Percentiles rank a stretch among this genome's conserved stretches.
phyloP scores from a whole-genome alignment of 2,888 invertebrate genomes.

The Neuroscelio doddi region DNA sequence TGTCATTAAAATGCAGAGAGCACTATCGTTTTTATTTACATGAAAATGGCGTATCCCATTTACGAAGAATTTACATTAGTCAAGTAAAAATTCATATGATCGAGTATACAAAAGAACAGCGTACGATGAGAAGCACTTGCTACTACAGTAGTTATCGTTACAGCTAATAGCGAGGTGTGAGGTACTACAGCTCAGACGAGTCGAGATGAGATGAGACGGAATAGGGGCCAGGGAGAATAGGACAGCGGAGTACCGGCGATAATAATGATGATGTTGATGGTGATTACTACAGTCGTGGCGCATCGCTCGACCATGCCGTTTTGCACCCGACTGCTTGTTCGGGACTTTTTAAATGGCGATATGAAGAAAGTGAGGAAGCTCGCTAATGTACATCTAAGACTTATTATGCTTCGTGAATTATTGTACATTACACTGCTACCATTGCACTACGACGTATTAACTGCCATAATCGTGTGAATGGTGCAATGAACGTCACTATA shows the following conservation, averaged over 20 bases:
- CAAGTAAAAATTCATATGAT: slow-evolving; percentile 31
- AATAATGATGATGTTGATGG: slow-evolving; percentile 69
- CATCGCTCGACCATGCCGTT: slow-evolving; percentile 53
- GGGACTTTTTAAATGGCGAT: slow-evolving; percentile 48
- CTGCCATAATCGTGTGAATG: slow-evolving; percentile 32
- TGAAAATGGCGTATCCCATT: slow-evolving; percentile 16
- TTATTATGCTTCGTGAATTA: slow-evolving; percentile 52
- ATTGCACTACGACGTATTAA: slow-evolving; percentile 34
- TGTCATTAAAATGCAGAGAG: neutral
- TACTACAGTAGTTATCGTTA: slow-evolving; percentile 60
- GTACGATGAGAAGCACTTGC: slow-evolving; percentile 55
- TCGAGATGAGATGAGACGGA: slow-evolving; percentile 52
- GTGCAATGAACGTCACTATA: slow-evolving; percentile 21
- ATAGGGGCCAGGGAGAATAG: slow-evolving; percentile 48
- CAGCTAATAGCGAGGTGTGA: slow-evolving; percentile 57
- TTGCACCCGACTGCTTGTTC: slow-evolving; percentile 39
- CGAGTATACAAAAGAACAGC: slow-evolving; percentile 42
- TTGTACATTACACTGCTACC: slow-evolving; percentile 47
- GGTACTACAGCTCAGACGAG: slow-evolving; percentile 54
- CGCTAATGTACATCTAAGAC: slow-evolving; percentile 55
- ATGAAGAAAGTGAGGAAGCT: slow-evolving; percentile 43
- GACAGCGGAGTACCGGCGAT: slow-evolving; percentile 59
- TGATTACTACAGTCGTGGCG: slow-evolving; percentile 63
- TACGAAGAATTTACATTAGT: slow-evolving; percentile 12
- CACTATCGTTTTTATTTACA: slow-evolving; percentile 10